Base-by-base conservation (phyloP, 2,113 vertebrate species). In the Nothocercus julius region DNA sequence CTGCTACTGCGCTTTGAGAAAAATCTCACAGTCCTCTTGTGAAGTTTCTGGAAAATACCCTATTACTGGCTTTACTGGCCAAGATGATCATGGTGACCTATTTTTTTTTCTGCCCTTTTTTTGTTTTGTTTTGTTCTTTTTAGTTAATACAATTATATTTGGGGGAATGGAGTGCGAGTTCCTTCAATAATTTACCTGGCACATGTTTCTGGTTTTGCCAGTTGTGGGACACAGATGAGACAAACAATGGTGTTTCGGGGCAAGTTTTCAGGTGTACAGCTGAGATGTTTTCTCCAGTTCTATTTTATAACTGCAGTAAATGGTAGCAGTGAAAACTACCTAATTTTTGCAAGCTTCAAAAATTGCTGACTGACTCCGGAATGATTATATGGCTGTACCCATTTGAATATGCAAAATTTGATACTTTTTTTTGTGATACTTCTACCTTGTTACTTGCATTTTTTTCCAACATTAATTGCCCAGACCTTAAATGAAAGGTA, bases 371-470 rank as follows among this genome's bases (percentile, higher is more conserved):
- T 51, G 59, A 78, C 45, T 78, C 75, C 51, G 45, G 61, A 30
- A 78, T 49, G 22, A 49, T 34, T 32, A 44, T 75, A 59, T 61
- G 40, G 56, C 28, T 51, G 34, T 64, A 36, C 27, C 38, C 34
- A 51, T 78, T 51, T 69, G 22, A 40, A 54, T 73, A 73, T 40
- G 36, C 13, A 40, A 49, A 38, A 22, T 40, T 54, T 53, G 69
- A 73, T 90, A 70, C 63, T 75, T 88, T 66, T 47, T 34, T 34
- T 49, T 49, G 32, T 69, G 72, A 30, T 86, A 47, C 66, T 94
- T 97, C 86, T 63, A 75, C 62, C 70, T 87, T 73, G 67, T 49
- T 69, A 68, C 21, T 68, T 85, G 91, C 85, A 54, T 93, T 92
- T 69, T 94, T 67, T 59, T 91, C 76, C 36, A 62, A 20, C 28